phyloP scores from a whole-genome alignment of 2,888 invertebrate genomes.

The Steinernema carpocapsae region DNA sequence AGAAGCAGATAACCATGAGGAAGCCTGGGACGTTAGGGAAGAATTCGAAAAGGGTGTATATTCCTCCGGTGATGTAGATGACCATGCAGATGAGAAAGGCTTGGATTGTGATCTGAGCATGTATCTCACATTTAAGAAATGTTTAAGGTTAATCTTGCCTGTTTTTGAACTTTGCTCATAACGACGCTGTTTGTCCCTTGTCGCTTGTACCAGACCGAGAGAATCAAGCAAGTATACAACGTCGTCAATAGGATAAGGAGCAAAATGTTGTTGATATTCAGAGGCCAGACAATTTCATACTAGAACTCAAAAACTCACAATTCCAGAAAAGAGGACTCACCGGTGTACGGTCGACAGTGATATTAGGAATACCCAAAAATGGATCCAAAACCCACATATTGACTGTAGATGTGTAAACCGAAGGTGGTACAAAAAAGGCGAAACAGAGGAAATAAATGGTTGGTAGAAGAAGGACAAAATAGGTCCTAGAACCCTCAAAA shows the following conservation, averaged over 20 bases:
- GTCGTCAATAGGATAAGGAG: background rate
- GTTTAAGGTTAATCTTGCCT: background rate
- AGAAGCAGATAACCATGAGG: constrained; percentile 30
- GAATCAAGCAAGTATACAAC: background rate
- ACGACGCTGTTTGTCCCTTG: background rate
- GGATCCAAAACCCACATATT: constrained; percentile 29
- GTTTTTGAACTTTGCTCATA: constrained; percentile 20
- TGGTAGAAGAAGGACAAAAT: background rate
- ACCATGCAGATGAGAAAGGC: constrained; percentile 30
- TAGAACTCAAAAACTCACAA: background rate
- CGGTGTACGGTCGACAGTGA: constrained; percentile 5
- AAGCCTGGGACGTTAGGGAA: constrained; percentile 21
- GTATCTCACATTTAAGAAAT: background rate
- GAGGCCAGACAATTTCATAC: constrained; percentile 21
- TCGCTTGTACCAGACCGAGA: constrained; percentile 20
- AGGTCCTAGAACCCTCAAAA: background rate
- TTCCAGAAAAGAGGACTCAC: background rate
- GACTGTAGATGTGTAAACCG: constrained; percentile 15
- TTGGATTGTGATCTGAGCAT: constrained; percentile 10
- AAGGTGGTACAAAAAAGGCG: constrained; percentile 17
- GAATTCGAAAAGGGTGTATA: constrained; percentile 24
- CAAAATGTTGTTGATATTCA: constrained; percentile 26
- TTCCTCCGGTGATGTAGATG: constrained; percentile 25
- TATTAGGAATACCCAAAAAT: constrained; percentile 1
- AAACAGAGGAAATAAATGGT: background rate